Evolutionary conservation across 2,113 vertebrate species (phyloP).

Genomic region (Neogale vison): DNA sequence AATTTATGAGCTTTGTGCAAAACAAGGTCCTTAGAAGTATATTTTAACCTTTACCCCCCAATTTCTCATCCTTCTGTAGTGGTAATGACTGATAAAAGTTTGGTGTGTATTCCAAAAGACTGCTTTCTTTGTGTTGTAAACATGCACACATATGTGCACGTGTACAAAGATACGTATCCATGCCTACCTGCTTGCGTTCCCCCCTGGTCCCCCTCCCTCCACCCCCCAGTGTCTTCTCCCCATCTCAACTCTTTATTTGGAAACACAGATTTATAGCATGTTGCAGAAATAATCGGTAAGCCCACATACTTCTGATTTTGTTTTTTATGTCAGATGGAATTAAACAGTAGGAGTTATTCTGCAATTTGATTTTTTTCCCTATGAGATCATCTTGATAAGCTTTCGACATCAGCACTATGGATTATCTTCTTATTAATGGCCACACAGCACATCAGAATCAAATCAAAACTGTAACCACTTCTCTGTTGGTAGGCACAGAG

Average conservation of each 20-base stretch:
- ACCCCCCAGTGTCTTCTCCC: background rate
- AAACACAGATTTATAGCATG: background rate
- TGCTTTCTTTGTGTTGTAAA: background rate
- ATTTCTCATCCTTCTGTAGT: background rate
- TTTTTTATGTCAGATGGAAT: background rate
- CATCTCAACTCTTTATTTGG: background rate
- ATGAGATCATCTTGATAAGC: background rate
- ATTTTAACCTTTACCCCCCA: background rate
- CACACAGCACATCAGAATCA: background rate
- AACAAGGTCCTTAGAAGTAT: background rate
- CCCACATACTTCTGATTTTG: background rate
- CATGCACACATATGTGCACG: accelerated
- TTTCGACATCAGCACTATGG: background rate
- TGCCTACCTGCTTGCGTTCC: background rate
- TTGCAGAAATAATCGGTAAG: background rate
- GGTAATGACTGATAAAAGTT: background rate
- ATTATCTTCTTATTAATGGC: background rate
- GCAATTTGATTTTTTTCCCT: background rate
- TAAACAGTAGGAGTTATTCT: background rate
- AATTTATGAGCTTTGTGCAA: background rate
- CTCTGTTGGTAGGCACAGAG: background rate
- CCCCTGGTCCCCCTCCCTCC: too few relatives aligned
- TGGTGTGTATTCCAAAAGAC: background rate
- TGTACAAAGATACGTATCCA: accelerated
- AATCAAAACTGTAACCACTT: background rate